These are phyloP conservation scores for Bradypodion pumilum DNA, from an alignment of 2,797 vertebrate genomes.

Conservation along the genomic window DNA sequence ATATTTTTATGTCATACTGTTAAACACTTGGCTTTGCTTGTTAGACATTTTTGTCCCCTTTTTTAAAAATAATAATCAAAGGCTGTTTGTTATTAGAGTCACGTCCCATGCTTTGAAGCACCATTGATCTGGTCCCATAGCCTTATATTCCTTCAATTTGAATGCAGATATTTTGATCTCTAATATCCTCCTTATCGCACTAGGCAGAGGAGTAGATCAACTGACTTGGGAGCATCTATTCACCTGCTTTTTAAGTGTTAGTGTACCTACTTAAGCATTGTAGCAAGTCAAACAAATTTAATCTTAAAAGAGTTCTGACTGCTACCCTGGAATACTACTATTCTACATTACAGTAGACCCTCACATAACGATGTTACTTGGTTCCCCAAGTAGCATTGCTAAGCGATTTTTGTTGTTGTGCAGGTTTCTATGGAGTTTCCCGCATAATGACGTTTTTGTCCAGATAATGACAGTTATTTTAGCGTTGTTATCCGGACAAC, in stretches of 20 bases:
- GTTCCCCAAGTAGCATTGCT: too few species aligned
- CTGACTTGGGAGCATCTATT: constrained; percentile 14
- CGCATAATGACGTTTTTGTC: too few species aligned
- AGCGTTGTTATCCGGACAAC: too few species aligned
- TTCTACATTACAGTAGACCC: too few species aligned
- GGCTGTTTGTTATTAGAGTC: constrained; percentile 12
- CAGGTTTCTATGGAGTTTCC: too few species aligned
- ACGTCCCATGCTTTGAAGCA: constrained; percentile 21
- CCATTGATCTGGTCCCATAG: constrained; percentile 4
- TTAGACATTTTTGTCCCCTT: constrained; percentile 31
- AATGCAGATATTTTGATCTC: constrained; percentile 15
- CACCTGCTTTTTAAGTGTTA: not conserved
- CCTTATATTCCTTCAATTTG: not conserved
- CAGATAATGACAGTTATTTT: too few species aligned
- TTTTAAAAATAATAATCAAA: constrained; percentile 19
- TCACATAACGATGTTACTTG: too few species aligned
- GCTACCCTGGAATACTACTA: not conserved
- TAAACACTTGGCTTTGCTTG: constrained; percentile 13
- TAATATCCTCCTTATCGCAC: not conserved
- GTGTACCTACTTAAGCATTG: constrained; percentile 1
- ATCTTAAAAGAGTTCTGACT: constrained; percentile 7
- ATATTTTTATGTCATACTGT: not conserved
- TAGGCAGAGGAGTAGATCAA: not conserved
- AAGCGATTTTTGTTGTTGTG: too few species aligned
- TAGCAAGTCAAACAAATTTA: constrained; percentile 14